Base-by-base conservation (phyloP, 2,113 vertebrate species). In the Xiphophorus hellerii region DNA sequence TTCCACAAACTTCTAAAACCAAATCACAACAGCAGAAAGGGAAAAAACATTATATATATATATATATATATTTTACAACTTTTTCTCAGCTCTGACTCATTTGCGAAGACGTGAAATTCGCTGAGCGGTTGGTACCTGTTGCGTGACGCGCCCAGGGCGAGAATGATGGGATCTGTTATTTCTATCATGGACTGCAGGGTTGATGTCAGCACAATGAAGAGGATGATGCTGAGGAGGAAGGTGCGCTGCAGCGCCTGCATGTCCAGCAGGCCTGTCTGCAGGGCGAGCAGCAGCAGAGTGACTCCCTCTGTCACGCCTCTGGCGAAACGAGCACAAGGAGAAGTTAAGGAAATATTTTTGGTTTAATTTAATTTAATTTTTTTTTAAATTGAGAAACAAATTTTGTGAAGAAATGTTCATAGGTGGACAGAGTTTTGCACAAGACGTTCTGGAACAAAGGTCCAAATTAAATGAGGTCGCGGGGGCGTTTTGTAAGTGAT, bases 221-320 rank as follows among this genome's bases (percentile, higher is more conserved):
- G 95, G 93, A 97, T 96, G 93, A 97, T 96, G 89, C 95, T 96
- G 89, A 97, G 96, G 73, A 97, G 96, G 93, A 97, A 97, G 85
- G 96, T 96, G 77, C 96, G 93, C 78, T 97, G 96, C 66, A 96
- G 90, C 0, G 95, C 87, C 77, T 96, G 93, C 93, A 97, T 94
- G 42, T 96, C 95, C 22, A 97, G 85, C 76, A 97, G 94, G 64
- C 95, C 96, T 0, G 96, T 97, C 92, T 97, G 96, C 37, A 97
- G 92, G 25, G 96, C 96, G 44, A 97, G 94, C 73, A 97, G 93
- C 62, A 97, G 94, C 84, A 97, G 83, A 0, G 95, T 97, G 81
- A 96, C 92, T 0, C 96, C 96, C 81, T 96, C 96, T 0, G 96
- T 96, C 81, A 96, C 96, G 2, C 96, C 96, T 83, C 96, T 97